Evolutionary conservation across 2,113 vertebrate species (phyloP).

Genomic region (Tragelaphus buxtoni): DNA sequence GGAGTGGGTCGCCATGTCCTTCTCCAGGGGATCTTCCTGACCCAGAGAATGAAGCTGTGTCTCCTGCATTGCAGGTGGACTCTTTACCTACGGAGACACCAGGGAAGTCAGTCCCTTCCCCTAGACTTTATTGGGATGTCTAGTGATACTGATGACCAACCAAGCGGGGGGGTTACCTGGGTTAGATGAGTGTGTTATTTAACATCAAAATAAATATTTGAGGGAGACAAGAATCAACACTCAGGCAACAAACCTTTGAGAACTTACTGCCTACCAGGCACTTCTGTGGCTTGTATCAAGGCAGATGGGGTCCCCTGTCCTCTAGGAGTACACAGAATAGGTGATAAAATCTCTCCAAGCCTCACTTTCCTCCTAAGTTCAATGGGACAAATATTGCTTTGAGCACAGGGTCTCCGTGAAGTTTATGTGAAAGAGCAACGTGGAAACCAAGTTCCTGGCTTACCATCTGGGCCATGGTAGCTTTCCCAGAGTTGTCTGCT

Average conservation of each 20-base stretch:
- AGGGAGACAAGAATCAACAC: neutral
- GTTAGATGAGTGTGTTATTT: neutral
- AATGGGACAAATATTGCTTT: neutral
- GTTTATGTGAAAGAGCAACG: neutral
- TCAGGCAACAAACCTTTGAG: neutral
- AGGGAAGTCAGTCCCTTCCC: neutral
- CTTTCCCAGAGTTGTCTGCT: neutral
- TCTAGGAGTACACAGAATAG: neutral
- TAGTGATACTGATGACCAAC: neutral
- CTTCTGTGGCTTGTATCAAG: neutral
- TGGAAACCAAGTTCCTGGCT: neutral
- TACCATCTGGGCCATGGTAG: accelerated
- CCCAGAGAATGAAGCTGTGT: neutral
- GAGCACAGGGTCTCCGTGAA: neutral
- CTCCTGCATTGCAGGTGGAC: neutral
- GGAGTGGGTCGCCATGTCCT: neutral
- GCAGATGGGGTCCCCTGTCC: neutral
- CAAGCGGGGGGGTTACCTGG: neutral
- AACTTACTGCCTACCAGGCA: neutral
- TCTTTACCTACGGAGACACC: neutral
- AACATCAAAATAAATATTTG: neutral
- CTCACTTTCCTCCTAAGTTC: neutral
- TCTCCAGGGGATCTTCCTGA: neutral
- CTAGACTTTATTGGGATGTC: neutral
- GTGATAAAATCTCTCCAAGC: neutral